Evolutionary conservation across 2,888 invertebrate species (phyloP).

Genomic region (Tenthredo mesomela): DNA sequence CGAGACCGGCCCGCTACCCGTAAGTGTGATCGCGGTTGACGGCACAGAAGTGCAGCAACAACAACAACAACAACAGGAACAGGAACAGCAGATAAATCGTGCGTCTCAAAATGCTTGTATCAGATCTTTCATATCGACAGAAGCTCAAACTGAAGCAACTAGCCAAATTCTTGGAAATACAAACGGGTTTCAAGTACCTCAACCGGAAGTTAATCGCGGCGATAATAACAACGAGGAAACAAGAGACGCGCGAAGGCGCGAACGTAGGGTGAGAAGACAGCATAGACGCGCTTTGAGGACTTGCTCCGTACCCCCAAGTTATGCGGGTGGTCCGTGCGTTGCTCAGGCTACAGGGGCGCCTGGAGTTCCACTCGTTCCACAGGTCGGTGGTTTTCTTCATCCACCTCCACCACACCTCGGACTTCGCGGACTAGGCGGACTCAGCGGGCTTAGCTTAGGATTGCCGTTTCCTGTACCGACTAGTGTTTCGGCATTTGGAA

Average conservation of each 20-base stretch:
- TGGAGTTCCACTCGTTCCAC: constrained; percentile 67
- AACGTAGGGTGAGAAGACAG: constrained; percentile 60
- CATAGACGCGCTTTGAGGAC: constrained; percentile 63
- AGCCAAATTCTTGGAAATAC: neutral
- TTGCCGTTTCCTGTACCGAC: constrained; percentile 75
- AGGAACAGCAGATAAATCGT: constrained; percentile 19
- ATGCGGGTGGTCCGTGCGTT: constrained; percentile 63
- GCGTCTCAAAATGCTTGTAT: constrained; percentile 48
- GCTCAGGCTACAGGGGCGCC: constrained; percentile 63
- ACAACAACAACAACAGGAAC: constrained; percentile 48
- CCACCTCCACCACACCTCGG: constrained; percentile 76
- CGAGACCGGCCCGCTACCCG: constrained; percentile 76
- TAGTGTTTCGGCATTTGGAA: constrained; percentile 75
- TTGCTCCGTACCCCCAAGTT: constrained; percentile 72
- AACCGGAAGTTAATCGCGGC: neutral
- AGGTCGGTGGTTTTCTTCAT: constrained; percentile 72
- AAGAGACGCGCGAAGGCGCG: constrained; percentile 72
- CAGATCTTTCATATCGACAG: constrained; percentile 74
- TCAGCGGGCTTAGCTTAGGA: constrained; percentile 72
- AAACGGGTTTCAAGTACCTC: neutral
- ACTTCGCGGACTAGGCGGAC: constrained; percentile 71
- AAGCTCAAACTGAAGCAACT: constrained; percentile 73
- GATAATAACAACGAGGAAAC: constrained; percentile 63
- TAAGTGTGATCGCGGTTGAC: constrained; percentile 73
- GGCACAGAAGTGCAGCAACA: constrained; percentile 54